These are phyloP conservation scores for Blastomussa wellsi DNA, from an alignment of 92 coral and sea anemone genomes.

Conservation along the genomic window DNA sequence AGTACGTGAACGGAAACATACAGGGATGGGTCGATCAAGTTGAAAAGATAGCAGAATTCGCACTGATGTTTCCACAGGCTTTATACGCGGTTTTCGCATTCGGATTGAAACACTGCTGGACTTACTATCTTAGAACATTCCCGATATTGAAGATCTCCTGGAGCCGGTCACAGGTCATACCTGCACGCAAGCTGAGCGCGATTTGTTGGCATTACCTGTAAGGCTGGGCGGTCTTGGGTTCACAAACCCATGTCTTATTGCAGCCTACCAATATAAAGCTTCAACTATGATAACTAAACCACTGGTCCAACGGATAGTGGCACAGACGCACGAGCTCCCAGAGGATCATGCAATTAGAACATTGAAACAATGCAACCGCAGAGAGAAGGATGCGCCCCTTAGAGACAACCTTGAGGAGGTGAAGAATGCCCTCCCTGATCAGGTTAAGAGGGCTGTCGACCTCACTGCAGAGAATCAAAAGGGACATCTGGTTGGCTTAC, in stretches of 20 bases:
- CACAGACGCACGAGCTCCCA: not conserved
- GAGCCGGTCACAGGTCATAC: too few relatives aligned
- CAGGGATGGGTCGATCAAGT: slow-evolving; percentile 21
- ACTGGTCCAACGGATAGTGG: too few relatives aligned
- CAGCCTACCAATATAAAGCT: slow-evolving; percentile 16
- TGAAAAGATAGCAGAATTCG: slow-evolving; percentile 27
- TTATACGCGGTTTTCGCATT: too few relatives aligned
- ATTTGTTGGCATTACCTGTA: too few relatives aligned
- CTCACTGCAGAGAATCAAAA: too few relatives aligned
- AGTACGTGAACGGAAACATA: slow-evolving; percentile 25
- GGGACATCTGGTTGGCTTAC: slow-evolving; percentile 44
- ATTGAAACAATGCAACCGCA: slow-evolving; percentile 4
- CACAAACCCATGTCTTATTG: not conserved
- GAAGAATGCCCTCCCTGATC: not conserved
- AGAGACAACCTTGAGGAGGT: not conserved
- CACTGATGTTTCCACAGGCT: not conserved
- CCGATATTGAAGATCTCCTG: too few relatives aligned
- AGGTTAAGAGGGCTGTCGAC: not conserved
- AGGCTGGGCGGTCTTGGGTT: not conserved
- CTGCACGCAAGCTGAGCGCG: too few relatives aligned
- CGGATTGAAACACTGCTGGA: too few relatives aligned
- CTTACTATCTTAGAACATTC: too few relatives aligned
- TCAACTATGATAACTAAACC: slow-evolving; percentile 17
- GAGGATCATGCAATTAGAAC: not conserved
- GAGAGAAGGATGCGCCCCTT: slow-evolving; percentile 11